Evolutionary conservation across 2,888 invertebrate species (phyloP).

Genomic region (Dolomedes plantarius): DNA sequence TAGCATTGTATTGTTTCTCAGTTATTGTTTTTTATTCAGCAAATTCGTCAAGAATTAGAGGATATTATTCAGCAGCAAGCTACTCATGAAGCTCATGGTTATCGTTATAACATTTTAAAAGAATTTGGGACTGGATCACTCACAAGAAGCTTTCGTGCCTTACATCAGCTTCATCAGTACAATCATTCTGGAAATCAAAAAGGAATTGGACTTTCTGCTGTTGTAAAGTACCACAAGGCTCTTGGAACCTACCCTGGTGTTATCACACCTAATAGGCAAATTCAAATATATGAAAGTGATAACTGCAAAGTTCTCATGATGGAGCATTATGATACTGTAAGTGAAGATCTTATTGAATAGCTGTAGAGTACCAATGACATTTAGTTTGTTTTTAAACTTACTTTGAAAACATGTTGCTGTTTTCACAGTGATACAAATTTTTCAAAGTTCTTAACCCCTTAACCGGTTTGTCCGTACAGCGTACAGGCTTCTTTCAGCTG

Average conservation of each 20-base stretch:
- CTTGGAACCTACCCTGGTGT: constrained; percentile 63
- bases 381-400: too few species aligned
- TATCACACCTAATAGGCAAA: constrained; percentile 34
- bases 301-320: constrained; percentile 88
- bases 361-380: too few species aligned
- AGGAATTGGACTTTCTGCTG: constrained; percentile 64
- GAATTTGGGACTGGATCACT: constrained; percentile 70
- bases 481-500: too few species aligned
- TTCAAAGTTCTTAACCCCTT: too few species aligned
- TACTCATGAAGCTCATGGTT: constrained; percentile 75
- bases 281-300: constrained; percentile 83
- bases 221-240: constrained; percentile 74
- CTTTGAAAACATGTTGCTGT: too few species aligned
- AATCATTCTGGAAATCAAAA: constrained; percentile 37
- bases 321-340: constrained; percentile 86
- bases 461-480: too few species aligned
- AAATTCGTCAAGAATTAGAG: constrained; percentile 77
- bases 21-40: constrained; percentile 74
- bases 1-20: too few species aligned
- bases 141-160: constrained; percentile 70
- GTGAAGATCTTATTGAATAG: too few species aligned
- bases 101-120: constrained; percentile 67
- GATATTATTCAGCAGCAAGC: constrained; percentile 77
- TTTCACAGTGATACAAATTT: too few species aligned
- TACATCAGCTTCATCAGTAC: constrained; percentile 70